Conservation (phyloP, 2,888 invertebrate genomes). For the Volucella inanis region DNA sequence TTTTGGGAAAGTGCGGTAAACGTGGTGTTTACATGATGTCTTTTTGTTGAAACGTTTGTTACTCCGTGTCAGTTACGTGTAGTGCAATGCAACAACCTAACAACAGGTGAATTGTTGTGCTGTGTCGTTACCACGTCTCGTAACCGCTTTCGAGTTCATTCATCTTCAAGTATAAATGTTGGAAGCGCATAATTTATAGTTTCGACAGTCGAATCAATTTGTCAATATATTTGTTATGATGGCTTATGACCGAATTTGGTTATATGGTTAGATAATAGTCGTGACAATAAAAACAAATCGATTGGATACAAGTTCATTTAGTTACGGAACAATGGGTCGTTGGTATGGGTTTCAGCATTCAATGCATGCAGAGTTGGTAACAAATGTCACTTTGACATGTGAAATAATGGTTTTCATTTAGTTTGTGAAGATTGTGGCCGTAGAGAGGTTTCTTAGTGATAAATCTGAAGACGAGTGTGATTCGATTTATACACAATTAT, state of each 20-base stretch:
- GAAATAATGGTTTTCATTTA: conserved; percentile 12
- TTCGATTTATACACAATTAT: no score
- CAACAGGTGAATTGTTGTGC: conserved; percentile 28
- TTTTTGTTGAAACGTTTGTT: conserved; percentile 9
- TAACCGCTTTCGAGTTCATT: conserved; percentile 69
- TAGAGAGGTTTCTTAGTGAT: no score
- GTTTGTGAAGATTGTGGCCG: neutral
- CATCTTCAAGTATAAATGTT: conserved; percentile 34
- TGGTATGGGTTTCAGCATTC: conserved; percentile 24
- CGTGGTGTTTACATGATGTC: neutral
- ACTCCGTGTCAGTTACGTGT: conserved; percentile 1
- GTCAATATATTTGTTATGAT: conserved; percentile 50
- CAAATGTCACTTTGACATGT: conserved; percentile 35
- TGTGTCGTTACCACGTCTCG: conserved; percentile 33
- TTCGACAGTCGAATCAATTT: conserved; percentile 56
- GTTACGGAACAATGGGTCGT: conserved; percentile 8
- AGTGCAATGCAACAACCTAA: neutral
- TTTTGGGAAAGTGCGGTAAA: neutral
- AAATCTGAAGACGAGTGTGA: no score
- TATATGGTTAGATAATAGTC: conserved; percentile 50
- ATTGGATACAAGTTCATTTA: conserved; percentile 18
- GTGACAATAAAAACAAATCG: conserved; percentile 26
- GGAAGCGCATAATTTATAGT: conserved; percentile 53
- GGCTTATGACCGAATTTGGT: conserved; percentile 41
- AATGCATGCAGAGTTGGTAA: conserved; percentile 32